phyloP scores from a whole-genome alignment of 2,797 vertebrate genomes.

The Rhabdophis nuchalis region DNA sequence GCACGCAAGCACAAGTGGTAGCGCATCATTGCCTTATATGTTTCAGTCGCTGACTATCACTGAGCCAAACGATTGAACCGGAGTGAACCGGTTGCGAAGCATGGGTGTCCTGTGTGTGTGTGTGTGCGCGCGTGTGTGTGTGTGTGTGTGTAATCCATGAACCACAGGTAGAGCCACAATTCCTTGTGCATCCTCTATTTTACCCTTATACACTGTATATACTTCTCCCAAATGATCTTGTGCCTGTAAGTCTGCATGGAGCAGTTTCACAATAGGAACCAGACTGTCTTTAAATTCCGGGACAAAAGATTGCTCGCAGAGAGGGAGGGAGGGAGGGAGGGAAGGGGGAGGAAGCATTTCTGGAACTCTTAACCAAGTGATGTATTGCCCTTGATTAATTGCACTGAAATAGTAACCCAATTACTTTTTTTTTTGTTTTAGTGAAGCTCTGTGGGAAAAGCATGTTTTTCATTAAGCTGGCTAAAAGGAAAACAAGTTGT shows the following conservation, averaged over 20 bases:
- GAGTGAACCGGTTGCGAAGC: too few species aligned
- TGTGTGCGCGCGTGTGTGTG: too few species aligned
- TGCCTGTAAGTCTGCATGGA: background rate
- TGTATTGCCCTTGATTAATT: constrained; percentile 12
- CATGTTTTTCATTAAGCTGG: constrained; percentile 42
- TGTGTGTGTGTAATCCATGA: background rate
- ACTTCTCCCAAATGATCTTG: background rate
- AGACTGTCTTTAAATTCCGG: background rate
- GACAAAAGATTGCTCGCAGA: background rate
- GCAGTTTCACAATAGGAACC: background rate
- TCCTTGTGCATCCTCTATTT: background rate
- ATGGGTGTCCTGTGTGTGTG: too few species aligned
- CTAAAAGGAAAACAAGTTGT: background rate
- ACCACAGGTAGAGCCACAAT: background rate
- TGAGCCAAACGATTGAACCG: too few species aligned
- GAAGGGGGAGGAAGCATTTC: background rate
- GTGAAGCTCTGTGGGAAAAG: background rate
- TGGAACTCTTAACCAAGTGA: background rate
- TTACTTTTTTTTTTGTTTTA: constrained; percentile 1
- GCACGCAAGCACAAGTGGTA: too few species aligned
- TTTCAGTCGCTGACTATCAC: too few species aligned
- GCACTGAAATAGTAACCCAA: background rate
- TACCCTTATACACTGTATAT: background rate
- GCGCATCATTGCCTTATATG: too few species aligned
- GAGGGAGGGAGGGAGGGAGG: background rate